Evolutionary conservation across 2,888 invertebrate species (phyloP).

Genomic region (Macrostomum cliftonense): DNA sequence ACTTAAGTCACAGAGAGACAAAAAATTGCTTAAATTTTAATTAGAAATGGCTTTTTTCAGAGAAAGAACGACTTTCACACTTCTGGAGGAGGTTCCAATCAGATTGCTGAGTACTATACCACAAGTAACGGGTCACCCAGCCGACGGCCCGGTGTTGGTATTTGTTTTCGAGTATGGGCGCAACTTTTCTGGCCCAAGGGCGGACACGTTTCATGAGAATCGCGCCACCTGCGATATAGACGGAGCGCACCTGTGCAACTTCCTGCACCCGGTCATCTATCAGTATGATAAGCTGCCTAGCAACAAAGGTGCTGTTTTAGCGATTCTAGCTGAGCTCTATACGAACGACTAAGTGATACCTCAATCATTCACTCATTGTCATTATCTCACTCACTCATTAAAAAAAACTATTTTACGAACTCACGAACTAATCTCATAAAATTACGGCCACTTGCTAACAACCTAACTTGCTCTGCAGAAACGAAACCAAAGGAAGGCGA

Average conservation of each 20-base stretch:
- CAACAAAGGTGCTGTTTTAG: too few relatives aligned
- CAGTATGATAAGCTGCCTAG: slow-evolving; percentile 31
- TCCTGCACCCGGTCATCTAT: slow-evolving; percentile 40
- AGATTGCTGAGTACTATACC: slow-evolving; percentile 28
- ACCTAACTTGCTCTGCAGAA: too few relatives aligned
- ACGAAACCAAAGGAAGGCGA: not conserved
- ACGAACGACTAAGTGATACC: too few relatives aligned
- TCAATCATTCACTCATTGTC: too few relatives aligned
- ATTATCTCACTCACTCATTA: too few relatives aligned
- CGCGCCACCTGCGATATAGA: slow-evolving; percentile 34
- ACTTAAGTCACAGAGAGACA: too few relatives aligned
- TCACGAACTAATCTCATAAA: too few relatives aligned
- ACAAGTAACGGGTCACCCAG: slow-evolving; percentile 25
- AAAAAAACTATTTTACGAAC: too few relatives aligned
- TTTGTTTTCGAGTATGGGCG: slow-evolving; percentile 37
- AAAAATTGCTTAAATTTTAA: not conserved
- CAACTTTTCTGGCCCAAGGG: slow-evolving; percentile 35
- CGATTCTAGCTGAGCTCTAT: too few relatives aligned
- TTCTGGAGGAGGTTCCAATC: slow-evolving; percentile 37
- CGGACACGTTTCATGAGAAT: slow-evolving; percentile 35
- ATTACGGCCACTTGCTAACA: too few relatives aligned
- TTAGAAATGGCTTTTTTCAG: slow-evolving; percentile 15
- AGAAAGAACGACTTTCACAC: slow-evolving; percentile 19
- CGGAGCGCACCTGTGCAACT: slow-evolving; percentile 38
- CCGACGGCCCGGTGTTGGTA: slow-evolving; percentile 21